These are phyloP conservation scores for Anas capensis DNA, from an alignment of 2,797 vertebrate genomes.

Conservation along the genomic window DNA sequence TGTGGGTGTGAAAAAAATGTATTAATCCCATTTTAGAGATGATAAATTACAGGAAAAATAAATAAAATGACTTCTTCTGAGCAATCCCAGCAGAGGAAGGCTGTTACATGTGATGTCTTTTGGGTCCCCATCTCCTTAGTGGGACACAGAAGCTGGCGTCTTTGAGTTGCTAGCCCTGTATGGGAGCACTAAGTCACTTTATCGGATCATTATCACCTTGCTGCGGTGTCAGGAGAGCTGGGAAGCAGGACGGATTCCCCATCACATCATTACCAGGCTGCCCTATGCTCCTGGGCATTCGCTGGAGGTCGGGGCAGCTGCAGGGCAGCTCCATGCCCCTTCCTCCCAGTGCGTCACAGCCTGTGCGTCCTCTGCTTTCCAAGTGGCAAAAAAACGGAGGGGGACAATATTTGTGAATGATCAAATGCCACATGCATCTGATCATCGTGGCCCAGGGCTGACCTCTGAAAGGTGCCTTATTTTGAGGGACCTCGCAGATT, in stretches of 20 bases:
- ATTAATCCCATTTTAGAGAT: neutral
- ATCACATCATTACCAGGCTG: neutral
- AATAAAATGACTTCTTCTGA: neutral
- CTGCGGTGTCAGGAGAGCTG: neutral
- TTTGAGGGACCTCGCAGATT: neutral
- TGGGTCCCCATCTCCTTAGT: neutral
- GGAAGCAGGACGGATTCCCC: neutral
- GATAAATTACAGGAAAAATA: neutral
- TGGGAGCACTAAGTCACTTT: neutral
- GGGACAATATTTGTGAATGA: neutral
- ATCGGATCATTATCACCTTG: neutral
- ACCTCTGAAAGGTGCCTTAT: conserved; percentile 38
- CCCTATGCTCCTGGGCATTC: neutral
- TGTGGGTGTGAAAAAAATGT: neutral
- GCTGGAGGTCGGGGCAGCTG: neutral
- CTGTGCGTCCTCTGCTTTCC: neutral
- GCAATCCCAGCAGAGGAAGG: neutral
- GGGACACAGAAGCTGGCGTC: neutral
- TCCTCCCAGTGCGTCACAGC: fast-evolving
- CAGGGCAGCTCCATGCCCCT: fast-evolving
- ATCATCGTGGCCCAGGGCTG: conserved; percentile 30
- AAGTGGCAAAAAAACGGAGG: neutral
- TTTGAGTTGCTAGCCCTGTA: neutral
- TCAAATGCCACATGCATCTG: conserved; percentile 9
- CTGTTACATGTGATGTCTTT: neutral